Base-by-base conservation (phyloP, 2,797 vertebrate species). In the Darevskia mixta region DNA sequence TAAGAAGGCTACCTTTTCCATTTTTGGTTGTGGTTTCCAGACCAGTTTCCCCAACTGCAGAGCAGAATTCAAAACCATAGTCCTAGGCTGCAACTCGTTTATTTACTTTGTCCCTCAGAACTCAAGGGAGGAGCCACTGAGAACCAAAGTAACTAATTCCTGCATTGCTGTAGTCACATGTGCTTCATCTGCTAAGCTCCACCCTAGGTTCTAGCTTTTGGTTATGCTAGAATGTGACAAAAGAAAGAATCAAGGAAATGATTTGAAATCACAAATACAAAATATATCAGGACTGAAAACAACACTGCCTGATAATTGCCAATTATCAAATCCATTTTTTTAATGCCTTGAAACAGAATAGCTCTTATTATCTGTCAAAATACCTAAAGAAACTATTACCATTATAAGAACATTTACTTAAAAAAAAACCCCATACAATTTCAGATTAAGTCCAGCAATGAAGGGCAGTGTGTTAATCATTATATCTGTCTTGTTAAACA, bases 401-500 rank as follows among this genome's bases (percentile, higher is more conserved):
- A 58, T 6, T 69, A 15, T 76, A 64, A 82, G 13, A 0, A 71
- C 86, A 0, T 0, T 67, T 32, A 23, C 55, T 92, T 55, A 3
- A 3, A 49, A 49, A 43, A 43, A 45, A 45, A 43, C 1, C 49
- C 49, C 49, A 55, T 55, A 55, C 49, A 55, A 55, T 55, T 55
- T 55, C 49, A 55, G 1, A 55, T 55, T 55, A 92, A 91, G 64
- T 69, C 13, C 90, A 89, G 76, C 55, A 64, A n/a, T 77, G 61
- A 80, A 92, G 85, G 67, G 61, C n/a, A 84, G 64, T 69, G 0
- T 0, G 78, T 94, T 95, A 95, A 93, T 94, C 84, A 94, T 95
- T 95, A 90, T 75, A 67, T 87, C 83, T 45, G 85, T 55, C 90
- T 92, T 94, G 93, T 95, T 97, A 95, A 97, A 96, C 94, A 94